Evolutionary conservation across 2,113 vertebrate genomes (phyloP).

Genomic region (Ardeotis arabs): DNA sequence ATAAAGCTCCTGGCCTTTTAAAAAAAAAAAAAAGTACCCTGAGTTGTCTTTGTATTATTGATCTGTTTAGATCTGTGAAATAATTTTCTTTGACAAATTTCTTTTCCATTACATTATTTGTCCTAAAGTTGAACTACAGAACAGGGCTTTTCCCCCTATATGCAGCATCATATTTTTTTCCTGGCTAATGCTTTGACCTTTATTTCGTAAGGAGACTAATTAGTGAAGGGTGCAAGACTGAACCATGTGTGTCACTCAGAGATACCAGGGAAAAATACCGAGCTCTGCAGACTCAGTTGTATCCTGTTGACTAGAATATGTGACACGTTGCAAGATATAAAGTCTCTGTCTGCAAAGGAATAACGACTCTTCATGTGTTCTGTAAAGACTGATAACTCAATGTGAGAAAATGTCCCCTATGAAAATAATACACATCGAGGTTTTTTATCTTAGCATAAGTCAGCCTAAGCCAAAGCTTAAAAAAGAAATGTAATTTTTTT

Average conservation of each 20-base stretch:
- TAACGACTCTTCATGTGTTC: not conserved
- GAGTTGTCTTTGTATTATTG: not conserved
- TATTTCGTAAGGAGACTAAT: not conserved
- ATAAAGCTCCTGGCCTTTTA: not conserved
- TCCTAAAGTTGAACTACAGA: not conserved
- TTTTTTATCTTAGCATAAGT: not conserved
- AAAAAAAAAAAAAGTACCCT: not conserved
- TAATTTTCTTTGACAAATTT: not conserved
- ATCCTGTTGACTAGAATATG: not conserved
- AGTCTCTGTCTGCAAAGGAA: not conserved
- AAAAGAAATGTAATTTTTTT: not conserved
- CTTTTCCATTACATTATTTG: not conserved
- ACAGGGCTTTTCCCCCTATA: not conserved
- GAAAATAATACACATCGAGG: not conserved
- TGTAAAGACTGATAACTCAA: not conserved
- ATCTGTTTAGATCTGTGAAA: not conserved
- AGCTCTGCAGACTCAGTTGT: not conserved
- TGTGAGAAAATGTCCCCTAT: not conserved
- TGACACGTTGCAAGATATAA: not conserved
- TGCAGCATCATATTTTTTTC: not conserved
- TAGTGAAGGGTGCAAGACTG: not conserved
- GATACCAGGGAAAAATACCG: not conserved
- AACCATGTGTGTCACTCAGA: not conserved
- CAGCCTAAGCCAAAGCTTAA: not conserved
- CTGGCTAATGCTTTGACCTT: not conserved